These are phyloP conservation scores for Potorous gilbertii DNA, from an alignment of 2,797 vertebrate genomes.

Conservation along the genomic window DNA sequence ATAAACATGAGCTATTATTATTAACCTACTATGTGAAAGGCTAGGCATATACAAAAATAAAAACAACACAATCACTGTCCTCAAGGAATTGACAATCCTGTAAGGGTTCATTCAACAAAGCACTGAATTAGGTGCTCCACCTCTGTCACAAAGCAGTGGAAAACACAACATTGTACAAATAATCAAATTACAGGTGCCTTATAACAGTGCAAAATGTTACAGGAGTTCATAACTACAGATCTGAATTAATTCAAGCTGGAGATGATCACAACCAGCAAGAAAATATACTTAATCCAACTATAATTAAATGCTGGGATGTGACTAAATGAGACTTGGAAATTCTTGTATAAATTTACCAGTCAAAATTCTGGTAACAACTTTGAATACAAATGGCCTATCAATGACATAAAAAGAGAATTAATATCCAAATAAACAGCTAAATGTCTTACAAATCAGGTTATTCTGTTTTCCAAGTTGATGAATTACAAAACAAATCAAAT, in stretches of 20 bases:
- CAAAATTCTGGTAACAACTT: background rate
- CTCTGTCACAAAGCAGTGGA: background rate
- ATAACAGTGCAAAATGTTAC: background rate
- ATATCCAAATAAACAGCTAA: background rate
- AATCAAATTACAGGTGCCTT: background rate
- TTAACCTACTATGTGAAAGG: background rate
- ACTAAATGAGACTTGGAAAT: background rate
- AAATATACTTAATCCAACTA: background rate
- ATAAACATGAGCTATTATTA: conserved; percentile 19
- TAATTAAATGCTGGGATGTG: background rate
- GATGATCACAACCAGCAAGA: background rate
- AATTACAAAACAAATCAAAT: background rate
- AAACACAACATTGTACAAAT: background rate
- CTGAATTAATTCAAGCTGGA: background rate
- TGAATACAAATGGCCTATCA: background rate
- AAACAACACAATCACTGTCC: background rate
- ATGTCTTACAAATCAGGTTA: background rate
- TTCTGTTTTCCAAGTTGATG: background rate
- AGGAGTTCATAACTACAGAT: background rate
- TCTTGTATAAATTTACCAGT: background rate
- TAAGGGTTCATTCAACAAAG: background rate
- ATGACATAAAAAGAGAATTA: background rate
- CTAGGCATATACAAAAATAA: background rate
- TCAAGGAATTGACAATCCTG: background rate
- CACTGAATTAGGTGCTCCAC: background rate